These are phyloP conservation scores for Virgularia gustaviana DNA, from an alignment of 92 coral and sea anemone species.

Conservation along the genomic window DNA sequence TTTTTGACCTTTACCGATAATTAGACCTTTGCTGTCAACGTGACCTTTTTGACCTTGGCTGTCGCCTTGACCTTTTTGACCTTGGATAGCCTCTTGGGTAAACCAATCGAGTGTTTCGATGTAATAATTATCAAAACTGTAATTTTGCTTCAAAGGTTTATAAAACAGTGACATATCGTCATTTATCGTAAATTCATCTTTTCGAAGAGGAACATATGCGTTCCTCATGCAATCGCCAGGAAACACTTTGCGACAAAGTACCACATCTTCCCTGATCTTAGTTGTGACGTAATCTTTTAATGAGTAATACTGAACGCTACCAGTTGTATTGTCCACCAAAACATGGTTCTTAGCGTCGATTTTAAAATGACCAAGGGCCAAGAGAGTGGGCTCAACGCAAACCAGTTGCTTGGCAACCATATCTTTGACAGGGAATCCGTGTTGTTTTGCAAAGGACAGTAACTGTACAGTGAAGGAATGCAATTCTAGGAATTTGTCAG, in stretches of 20 bases:
- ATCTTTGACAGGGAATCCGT: not conserved
- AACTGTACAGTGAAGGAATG: constrained; percentile 1
- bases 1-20: too few species aligned
- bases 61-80: too few species aligned
- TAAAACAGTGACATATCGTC: constrained; percentile 12
- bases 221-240: not conserved
- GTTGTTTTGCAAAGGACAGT: not conserved
- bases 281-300: not conserved
- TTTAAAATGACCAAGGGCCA: not conserved
- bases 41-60: too few species aligned
- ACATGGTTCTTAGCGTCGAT: not conserved
- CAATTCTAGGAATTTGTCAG: not conserved
- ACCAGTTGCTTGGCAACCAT: constrained; percentile 7
- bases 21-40: too few species aligned
- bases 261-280: not conserved
- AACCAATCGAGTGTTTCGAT: too few species aligned
- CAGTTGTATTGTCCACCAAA: not conserved
- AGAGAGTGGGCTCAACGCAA: not conserved
- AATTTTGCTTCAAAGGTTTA: not conserved
- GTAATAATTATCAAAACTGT: constrained; percentile 5
- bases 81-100: too few species aligned
- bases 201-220: not conserved
- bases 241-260: constrained; percentile 16
- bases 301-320: not conserved
- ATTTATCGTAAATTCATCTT: not conserved